These are phyloP conservation scores for Triops cancriformis DNA, from an alignment of 1,140 invertebrate species.

Conservation along the genomic window DNA sequence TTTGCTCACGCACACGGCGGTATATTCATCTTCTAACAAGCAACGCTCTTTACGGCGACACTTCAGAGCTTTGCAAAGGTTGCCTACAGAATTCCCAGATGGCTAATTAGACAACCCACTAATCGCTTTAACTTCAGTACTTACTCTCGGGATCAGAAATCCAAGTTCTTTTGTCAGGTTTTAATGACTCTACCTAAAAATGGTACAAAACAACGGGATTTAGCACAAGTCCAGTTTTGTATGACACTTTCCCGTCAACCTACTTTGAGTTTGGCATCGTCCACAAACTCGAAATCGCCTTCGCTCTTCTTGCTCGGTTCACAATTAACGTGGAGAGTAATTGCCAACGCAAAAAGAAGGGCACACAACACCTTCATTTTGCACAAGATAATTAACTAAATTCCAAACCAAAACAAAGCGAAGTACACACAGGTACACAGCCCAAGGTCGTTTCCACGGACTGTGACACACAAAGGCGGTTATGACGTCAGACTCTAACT, in stretches of 20 bases:
- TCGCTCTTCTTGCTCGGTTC: conserved; percentile 24
- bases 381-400: neutral
- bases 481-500: conserved; percentile 2
- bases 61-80: conserved; percentile 72
- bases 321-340: neutral
- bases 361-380: neutral
- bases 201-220: neutral
- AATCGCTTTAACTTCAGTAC: neutral
- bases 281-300: conserved; percentile 26
- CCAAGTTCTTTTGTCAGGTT: conserved; percentile 23
- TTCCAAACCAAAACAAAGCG: conserved; percentile 9
- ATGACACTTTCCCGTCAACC: conserved; percentile 17
- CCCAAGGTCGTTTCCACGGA: conserved; percentile 6
- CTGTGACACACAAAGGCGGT: neutral
- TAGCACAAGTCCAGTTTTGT: conserved; percentile 8
- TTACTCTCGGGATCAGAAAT: conserved; percentile 28
- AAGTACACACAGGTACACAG: neutral
- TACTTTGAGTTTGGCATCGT: conserved; percentile 18
- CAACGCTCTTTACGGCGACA: conserved; percentile 83
- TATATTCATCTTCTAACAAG: conserved; percentile 71
- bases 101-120: neutral
- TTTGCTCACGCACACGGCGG: conserved; percentile 76
- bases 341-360: neutral
- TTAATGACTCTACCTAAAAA: conserved; percentile 1
- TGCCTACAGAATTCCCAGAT: conserved; percentile 47